These are phyloP conservation scores for Dioctria rufipes DNA, from an alignment of 2,888 invertebrate genomes.

Conservation along the genomic window DNA sequence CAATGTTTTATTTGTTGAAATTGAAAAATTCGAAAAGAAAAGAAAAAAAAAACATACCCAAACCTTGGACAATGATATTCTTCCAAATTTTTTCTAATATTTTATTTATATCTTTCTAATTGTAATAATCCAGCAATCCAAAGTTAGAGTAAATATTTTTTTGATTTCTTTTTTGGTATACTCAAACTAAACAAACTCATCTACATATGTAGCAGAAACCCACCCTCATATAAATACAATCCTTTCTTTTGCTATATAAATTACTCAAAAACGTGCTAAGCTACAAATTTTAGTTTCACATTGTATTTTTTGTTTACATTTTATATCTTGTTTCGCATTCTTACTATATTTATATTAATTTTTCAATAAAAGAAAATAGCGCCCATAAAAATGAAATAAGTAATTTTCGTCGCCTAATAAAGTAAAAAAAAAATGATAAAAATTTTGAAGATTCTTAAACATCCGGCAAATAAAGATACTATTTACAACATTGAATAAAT, in stretches of 20 bases:
- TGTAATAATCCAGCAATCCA: not conserved
- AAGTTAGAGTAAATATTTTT: not conserved
- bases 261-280: conserved; percentile 36
- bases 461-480: conserved; percentile 8
- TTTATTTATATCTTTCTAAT: too few relatives aligned
- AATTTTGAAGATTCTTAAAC: conserved; percentile 16
- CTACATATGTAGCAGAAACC: conserved; percentile 15
- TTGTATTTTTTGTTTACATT: conserved; percentile 11
- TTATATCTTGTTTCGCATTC: conserved; percentile 16
- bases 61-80: not conserved
- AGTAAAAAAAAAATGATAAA: not conserved
- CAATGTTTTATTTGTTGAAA: conserved; percentile 12
- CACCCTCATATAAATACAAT: conserved; percentile 31
- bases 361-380: conserved; percentile 18
- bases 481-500: conserved; percentile 41
- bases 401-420: conserved; percentile 12
- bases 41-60: conserved; percentile 1
- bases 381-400: conserved; percentile 22
- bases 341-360: conserved; percentile 8
- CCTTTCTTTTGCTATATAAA: conserved; percentile 20
- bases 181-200: conserved; percentile 21
- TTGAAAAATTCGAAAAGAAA: not conserved
- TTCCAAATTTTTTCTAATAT: not conserved
- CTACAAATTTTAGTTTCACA: conserved; percentile 41
- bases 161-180: not conserved